Conservation (phyloP, 1,140 invertebrate genomes). For the Parapsyche elsis region DNA sequence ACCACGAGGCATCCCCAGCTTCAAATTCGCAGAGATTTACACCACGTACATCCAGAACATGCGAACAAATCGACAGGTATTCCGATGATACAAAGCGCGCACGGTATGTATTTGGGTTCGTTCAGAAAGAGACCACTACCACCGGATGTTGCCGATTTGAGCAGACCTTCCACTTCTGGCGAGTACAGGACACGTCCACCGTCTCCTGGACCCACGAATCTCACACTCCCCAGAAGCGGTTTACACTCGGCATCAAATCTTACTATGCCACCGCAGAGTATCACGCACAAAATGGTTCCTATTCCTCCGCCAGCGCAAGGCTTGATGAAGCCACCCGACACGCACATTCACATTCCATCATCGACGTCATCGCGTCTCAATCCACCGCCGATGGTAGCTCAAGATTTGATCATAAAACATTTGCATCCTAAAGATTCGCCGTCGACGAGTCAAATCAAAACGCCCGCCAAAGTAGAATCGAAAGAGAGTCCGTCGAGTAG, state of each 20-base stretch:
- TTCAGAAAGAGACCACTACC: slow-evolving; percentile 63
- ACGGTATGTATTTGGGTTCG: slow-evolving; percentile 70
- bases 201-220: slow-evolving; percentile 66
- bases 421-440: slow-evolving; percentile 56
- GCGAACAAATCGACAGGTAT: slow-evolving; percentile 60
- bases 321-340: slow-evolving; percentile 61
- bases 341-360: slow-evolving; percentile 43
- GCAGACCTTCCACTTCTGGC: slow-evolving; percentile 61
- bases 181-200: slow-evolving; percentile 64
- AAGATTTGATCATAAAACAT: slow-evolving; percentile 67
- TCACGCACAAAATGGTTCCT: slow-evolving; percentile 65
- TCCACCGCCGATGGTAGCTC: slow-evolving; percentile 62
- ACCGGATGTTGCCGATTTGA: slow-evolving; percentile 63
- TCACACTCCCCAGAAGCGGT: slow-evolving; percentile 64
- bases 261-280: slow-evolving; percentile 61
- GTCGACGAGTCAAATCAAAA: slow-evolving; percentile 8
- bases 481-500: slow-evolving; percentile 52
- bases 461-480: slow-evolving; percentile 32
- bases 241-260: slow-evolving; percentile 56
- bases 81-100: slow-evolving; percentile 63
- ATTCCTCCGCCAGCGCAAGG: slow-evolving; percentile 65
- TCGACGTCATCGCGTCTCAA: slow-evolving; percentile 52
- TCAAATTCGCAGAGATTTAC: slow-evolving; percentile 78
- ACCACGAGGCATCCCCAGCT: slow-evolving; percentile 66
- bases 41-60: slow-evolving; percentile 66